Percentiles rank a stretch among this genome's conserved stretches.
Conservation (phyloP, 2,113 vertebrate genomes). For the Quiscalus mexicanus region DNA sequence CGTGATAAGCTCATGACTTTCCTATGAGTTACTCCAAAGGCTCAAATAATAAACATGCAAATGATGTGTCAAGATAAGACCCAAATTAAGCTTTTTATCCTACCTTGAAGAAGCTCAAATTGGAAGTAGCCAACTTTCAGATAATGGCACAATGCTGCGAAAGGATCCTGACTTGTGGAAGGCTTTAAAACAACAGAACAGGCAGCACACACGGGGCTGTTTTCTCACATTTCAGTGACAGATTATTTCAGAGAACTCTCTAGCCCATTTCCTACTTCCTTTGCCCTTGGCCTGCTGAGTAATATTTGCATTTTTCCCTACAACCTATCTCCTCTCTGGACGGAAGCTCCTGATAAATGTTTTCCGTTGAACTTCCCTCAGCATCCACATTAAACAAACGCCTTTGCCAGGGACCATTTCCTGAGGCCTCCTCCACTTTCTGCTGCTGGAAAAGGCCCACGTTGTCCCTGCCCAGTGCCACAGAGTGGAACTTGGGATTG, state of each 20-base stretch:
- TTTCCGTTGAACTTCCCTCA: constrained; percentile 59
- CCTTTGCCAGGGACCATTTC: constrained; percentile 54
- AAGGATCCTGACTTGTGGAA: not conserved
- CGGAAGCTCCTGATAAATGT: constrained; percentile 63
- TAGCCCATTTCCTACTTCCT: constrained; percentile 65
- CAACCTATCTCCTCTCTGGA: not conserved
- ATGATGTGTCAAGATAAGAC: constrained; percentile 7
- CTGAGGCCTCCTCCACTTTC: constrained; percentile 31
- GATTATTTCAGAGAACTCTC: constrained; percentile 45
- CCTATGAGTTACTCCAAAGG: constrained; percentile 9
- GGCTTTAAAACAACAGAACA: not conserved
- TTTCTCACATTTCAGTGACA: constrained; percentile 49
- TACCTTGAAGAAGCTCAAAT: constrained; percentile 6
- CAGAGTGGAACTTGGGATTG: not conserved
- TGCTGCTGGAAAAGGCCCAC: not conserved
- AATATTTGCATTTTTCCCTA: constrained; percentile 66
- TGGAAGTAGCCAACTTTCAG: not conserved
- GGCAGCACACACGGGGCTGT: not conserved
- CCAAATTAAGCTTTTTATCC: not conserved
- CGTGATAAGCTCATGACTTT: not conserved
- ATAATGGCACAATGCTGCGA: not conserved
- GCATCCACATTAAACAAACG: constrained; percentile 37
- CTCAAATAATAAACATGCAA: constrained; percentile 38
- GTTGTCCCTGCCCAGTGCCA: not conserved
- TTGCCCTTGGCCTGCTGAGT: constrained; percentile 59